phyloP scores from a whole-genome alignment of 2,888 invertebrate species.

The Trachelus stipa region DNA sequence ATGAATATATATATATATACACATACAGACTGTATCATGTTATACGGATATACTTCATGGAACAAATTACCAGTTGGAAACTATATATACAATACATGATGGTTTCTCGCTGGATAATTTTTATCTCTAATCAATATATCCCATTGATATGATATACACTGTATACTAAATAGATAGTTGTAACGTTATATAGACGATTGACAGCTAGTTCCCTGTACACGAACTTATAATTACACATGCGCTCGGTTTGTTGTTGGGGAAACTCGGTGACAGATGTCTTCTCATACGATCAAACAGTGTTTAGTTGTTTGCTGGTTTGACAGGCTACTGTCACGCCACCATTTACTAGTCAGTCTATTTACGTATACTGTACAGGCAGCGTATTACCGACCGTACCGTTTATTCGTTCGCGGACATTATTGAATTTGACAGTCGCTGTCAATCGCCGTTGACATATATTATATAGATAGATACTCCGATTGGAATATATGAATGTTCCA shows the following conservation, averaged over 20 bases:
- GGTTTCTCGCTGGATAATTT: neutral
- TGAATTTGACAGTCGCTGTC: neutral
- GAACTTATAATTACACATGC: neutral
- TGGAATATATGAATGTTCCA: neutral
- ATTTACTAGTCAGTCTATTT: neutral
- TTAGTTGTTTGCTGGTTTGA: neutral
- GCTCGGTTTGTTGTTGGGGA: neutral
- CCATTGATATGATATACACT: neutral
- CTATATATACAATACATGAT: neutral
- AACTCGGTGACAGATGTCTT: neutral
- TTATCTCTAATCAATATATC: neutral
- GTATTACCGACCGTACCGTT: neutral
- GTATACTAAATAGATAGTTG: neutral
- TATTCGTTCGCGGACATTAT: neutral
- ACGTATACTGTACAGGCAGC: neutral
- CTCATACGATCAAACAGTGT: neutral
- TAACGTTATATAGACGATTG: neutral
- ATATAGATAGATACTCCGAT: neutral
- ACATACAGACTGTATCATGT: neutral
- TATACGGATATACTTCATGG: neutral
- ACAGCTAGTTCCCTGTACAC: neutral
- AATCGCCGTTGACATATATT: neutral
- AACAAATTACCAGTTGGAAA: neutral
- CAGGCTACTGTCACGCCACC: neutral
- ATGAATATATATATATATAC: constrained; percentile 1